phyloP scores from a whole-genome alignment of 2,797 vertebrate species.

The Sebastes dallii region DNA sequence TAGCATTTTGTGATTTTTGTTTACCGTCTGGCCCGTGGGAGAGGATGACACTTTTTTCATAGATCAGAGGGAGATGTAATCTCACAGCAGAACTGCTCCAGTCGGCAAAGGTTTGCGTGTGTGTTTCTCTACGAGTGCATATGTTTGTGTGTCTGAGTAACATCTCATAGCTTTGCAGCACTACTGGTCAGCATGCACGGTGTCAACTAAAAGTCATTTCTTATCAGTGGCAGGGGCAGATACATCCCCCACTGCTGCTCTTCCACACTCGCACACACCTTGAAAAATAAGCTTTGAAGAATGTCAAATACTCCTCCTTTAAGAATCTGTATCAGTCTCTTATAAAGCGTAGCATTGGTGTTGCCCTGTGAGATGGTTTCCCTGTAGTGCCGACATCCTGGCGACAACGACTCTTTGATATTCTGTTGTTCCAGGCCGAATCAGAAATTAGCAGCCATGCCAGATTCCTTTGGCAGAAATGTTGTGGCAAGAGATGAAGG shows the following conservation, averaged over 20 bases:
- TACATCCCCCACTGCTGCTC: slow-evolving; percentile 19
- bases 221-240: slow-evolving; percentile 48
- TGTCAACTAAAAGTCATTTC: slow-evolving; percentile 36
- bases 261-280: slow-evolving; percentile 13
- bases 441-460: slow-evolving; percentile 67
- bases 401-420: slow-evolving; percentile 57
- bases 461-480: slow-evolving; percentile 55
- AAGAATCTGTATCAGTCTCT: slow-evolving; percentile 60
- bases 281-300: slow-evolving; percentile 46
- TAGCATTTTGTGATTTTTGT: slow-evolving; percentile 52
- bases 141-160: slow-evolving; percentile 29
- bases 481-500: slow-evolving; percentile 40
- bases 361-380: slow-evolving; percentile 50
- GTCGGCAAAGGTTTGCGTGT: background rate
- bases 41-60: slow-evolving; percentile 18
- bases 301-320: slow-evolving; percentile 30
- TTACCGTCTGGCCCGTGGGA: slow-evolving; percentile 39
- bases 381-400: slow-evolving; percentile 42
- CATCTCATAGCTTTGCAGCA: slow-evolving; percentile 8
- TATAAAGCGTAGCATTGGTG: slow-evolving; percentile 45
- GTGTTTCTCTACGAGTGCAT: slow-evolving; percentile 7
- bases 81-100: slow-evolving; percentile 29
- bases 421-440: slow-evolving; percentile 50
- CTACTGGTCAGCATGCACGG: slow-evolving; percentile 35
- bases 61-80: slow-evolving; percentile 62